Evolutionary conservation across 2,797 vertebrate genomes (phyloP), one percentile per base, ranked within the genome.

Genomic region (Sphenodon punctatus): DNA sequence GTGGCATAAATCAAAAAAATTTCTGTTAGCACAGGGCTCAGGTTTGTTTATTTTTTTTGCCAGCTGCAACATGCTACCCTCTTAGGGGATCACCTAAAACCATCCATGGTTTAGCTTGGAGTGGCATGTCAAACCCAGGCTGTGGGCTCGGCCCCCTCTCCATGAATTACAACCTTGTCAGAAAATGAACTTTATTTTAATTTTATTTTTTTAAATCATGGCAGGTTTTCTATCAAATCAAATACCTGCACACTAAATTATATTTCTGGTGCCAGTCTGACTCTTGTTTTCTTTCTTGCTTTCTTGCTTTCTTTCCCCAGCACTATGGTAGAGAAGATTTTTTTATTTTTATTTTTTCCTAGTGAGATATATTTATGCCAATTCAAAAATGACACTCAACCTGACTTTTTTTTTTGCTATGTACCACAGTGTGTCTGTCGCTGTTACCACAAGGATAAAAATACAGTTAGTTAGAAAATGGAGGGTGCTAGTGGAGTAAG

Each of bases 11-110:
- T 80, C 75, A 87, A 41, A 78, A 91, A 82, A 80, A 72, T 67
- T 82, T 89, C 92, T 94, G 93, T 95, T 95, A 94, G 93, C 85
- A 87, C 88, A 93, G 93, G 87, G 89, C 94, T 95, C 85, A 25
- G 84, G 90, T 93, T 93, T 95, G 94, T 96, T 95, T 96, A 94
- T 95, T 96, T 96, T n/a, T 96, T 93, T 96, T 95, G 94, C 95
- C 94, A 95, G 91, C 92, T 95, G 95, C 95, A 96, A 96, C 94
- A 95, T 60, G 89, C 95, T 95, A 94, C 95, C 93, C 95, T 96
- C 95, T 87, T 67, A 94, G 96, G 95, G 95, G 86, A 92, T 95
- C 92, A 90, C 89, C 93, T 94, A 92, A 95, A 95, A 95, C 81
- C 94, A 80, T 91, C 66, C 90, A 94, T 82, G 93, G 93, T 95